A percentile compares a stretch with the other conserved stretches of the same genome.
phyloP scores from a whole-genome alignment of 1,140 invertebrate species.

The Aphaenogaster rudis region DNA sequence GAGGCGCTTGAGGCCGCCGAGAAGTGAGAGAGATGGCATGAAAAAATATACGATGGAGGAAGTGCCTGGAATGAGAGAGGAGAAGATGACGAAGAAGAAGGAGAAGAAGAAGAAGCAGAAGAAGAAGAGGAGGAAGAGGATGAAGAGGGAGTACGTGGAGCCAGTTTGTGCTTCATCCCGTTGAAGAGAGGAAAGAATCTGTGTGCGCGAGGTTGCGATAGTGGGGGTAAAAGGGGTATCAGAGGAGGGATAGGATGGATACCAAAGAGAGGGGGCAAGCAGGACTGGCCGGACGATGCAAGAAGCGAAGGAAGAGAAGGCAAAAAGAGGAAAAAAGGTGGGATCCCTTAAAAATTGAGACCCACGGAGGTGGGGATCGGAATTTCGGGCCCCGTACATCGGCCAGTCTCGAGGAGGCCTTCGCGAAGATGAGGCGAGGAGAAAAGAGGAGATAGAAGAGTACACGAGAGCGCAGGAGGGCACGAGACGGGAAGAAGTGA shows the following conservation, averaged over 20 bases:
- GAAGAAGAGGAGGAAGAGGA: slow-evolving; percentile 53
- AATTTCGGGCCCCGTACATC: slow-evolving; percentile 85
- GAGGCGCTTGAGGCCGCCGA: slow-evolving; percentile 70
- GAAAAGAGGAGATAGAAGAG: slow-evolving; percentile 61
- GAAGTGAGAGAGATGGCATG: slow-evolving; percentile 56
- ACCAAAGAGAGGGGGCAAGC: slow-evolving; percentile 52
- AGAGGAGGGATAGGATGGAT: slow-evolving; percentile 40
- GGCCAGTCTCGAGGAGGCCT: slow-evolving; percentile 86
- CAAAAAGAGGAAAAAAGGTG: slow-evolving; percentile 82
- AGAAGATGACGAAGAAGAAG: slow-evolving; percentile 45
- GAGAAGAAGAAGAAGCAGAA: slow-evolving; percentile 45
- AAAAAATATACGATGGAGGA: slow-evolving; percentile 66
- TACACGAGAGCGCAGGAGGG: slow-evolving; percentile 51
- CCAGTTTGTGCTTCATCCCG: slow-evolving; percentile 40
- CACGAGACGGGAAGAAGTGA: slow-evolving; percentile 50
- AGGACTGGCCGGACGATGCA: slow-evolving; percentile 67
- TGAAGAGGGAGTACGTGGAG: slow-evolving; percentile 49
- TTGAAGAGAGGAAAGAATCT: slow-evolving; percentile 58
- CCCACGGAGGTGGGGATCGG: slow-evolving; percentile 85
- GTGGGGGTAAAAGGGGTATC: slow-evolving; percentile 47
- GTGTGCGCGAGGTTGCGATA: slow-evolving; percentile 24
- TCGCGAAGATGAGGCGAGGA: slow-evolving; percentile 85
- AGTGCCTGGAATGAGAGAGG: slow-evolving; percentile 43
- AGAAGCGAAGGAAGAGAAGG: slow-evolving; percentile 78
- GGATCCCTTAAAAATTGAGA: slow-evolving; percentile 86